These are phyloP conservation scores for Tetramorium parvispinum DNA, from an alignment of 1,140 invertebrate species.

Conservation along the genomic window DNA sequence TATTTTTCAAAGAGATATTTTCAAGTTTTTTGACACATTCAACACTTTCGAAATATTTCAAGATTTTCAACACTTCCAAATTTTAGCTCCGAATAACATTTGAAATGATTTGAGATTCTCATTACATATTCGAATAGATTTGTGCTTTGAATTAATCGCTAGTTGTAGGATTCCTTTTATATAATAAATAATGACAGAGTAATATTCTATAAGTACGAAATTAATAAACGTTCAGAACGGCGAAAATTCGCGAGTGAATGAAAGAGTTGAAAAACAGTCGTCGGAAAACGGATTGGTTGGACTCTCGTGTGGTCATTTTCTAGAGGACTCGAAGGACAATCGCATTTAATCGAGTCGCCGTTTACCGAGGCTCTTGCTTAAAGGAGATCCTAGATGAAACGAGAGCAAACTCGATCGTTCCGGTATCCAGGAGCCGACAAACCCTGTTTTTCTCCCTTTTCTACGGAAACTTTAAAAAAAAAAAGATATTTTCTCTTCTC, in stretches of 20 bases:
- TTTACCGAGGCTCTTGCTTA: constrained; percentile 68
- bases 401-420: constrained; percentile 64
- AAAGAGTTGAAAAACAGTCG: constrained; percentile 36
- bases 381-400: constrained; percentile 70
- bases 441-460: constrained; percentile 53
- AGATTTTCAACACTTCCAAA: not conserved
- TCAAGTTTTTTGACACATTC: not conserved
- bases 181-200: not conserved
- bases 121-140: not conserved
- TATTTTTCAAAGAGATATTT: not conserved
- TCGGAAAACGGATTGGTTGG: constrained; percentile 36
- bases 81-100: not conserved
- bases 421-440: constrained; percentile 57
- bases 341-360: constrained; percentile 74
- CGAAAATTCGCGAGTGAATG: constrained; percentile 34
- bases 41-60: not conserved
- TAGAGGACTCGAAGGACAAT: constrained; percentile 58
- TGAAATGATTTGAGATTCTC: not conserved
- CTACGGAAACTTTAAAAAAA: constrained; percentile 25
- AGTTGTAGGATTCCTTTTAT: not conserved
- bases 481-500: constrained; percentile 1
- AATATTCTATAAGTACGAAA: not conserved
- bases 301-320: constrained; percentile 61
- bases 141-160: not conserved
- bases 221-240: not conserved